Evolutionary conservation across 2,888 invertebrate species (phyloP).

Genomic region (Ennomos erosarius): DNA sequence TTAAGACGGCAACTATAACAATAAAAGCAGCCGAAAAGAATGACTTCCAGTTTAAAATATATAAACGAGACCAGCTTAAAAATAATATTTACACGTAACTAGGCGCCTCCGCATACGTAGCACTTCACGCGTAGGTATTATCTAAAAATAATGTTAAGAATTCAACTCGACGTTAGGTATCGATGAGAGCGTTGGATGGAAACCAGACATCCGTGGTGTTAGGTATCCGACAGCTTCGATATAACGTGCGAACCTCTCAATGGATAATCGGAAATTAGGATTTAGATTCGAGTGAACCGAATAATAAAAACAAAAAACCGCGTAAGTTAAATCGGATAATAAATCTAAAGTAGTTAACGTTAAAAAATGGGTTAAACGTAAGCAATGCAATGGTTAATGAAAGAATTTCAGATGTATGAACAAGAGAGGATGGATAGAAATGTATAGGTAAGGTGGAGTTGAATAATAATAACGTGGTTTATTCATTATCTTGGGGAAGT

Average conservation of each 20-base stretch:
- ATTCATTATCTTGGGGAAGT: too few relatives aligned
- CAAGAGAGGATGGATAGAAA: background rate
- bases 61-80: conserved; percentile 30
- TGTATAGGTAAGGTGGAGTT: too few relatives aligned
- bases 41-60: conserved; percentile 35
- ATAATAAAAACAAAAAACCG: conserved; percentile 10
- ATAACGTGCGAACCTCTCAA: conserved; percentile 58
- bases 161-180: conserved; percentile 49
- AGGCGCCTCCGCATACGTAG: conserved; percentile 30
- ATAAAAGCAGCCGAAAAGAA: conserved; percentile 19
- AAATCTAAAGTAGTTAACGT: conserved; percentile 14
- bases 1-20: too few relatives aligned
- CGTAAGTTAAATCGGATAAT: conserved; percentile 3
- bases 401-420: conserved; percentile 13
- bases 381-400: conserved; percentile 16
- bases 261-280: conserved; percentile 27
- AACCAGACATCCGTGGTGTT: conserved; percentile 64
- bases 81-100: conserved; percentile 43
- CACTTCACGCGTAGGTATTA: conserved; percentile 31
- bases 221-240: conserved; percentile 59
- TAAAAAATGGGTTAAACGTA: conserved; percentile 8
- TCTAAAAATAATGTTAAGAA: conserved; percentile 60
- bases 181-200: conserved; percentile 49
- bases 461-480: too few relatives aligned
- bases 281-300: conserved; percentile 6